Evolutionary conservation across 2,113 vertebrate species (phyloP).

Genomic region (Cichladusa arquata): DNA sequence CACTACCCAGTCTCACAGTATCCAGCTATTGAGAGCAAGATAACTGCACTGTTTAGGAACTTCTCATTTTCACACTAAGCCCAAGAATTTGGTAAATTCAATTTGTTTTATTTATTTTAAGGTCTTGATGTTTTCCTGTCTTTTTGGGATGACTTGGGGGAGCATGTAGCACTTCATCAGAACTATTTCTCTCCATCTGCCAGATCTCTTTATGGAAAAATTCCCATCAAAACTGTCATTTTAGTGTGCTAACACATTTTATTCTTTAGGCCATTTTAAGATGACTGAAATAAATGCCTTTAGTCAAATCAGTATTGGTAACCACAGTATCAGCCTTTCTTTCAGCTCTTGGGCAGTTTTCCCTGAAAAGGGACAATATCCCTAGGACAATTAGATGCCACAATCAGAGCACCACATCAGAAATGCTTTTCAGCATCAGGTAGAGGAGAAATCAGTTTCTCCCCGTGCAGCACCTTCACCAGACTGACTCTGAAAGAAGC

Average conservation of each 20-base stretch:
- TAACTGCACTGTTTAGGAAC: background rate
- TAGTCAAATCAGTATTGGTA: background rate
- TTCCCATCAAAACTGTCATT: background rate
- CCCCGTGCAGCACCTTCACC: background rate
- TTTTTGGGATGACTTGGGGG: background rate
- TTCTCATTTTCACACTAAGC: background rate
- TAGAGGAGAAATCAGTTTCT: background rate
- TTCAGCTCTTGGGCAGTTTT: background rate
- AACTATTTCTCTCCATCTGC: background rate
- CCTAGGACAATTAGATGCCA: background rate
- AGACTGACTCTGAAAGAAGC: background rate
- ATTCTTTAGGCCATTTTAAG: background rate
- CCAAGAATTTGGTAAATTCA: background rate
- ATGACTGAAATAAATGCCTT: background rate
- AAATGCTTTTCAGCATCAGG: background rate
- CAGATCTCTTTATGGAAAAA: background rate
- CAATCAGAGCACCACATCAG: background rate
- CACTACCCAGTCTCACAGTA: background rate
- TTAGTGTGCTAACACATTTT: background rate
- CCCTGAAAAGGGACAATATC: background rate
- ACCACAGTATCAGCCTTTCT: background rate
- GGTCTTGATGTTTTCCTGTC: background rate
- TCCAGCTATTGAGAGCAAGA: background rate
- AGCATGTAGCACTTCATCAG: background rate
- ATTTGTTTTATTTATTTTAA: background rate